Conservation (phyloP, 2,888 invertebrate genomes). For the Netelia melanura region DNA sequence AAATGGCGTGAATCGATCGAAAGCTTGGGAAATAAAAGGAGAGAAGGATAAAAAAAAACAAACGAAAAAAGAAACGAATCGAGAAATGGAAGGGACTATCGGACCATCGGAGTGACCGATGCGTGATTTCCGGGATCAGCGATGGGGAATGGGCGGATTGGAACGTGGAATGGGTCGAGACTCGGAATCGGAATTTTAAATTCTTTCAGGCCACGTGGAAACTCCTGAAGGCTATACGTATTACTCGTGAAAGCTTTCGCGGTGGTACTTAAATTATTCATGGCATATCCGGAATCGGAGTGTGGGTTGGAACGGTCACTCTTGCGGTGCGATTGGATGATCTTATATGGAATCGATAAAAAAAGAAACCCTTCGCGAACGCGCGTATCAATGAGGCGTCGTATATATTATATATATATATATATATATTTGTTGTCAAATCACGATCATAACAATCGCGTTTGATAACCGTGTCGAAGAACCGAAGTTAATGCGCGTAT, state of each 20-base stretch:
- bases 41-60: conserved; percentile 6
- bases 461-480: no score
- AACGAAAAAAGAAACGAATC: conserved; percentile 17
- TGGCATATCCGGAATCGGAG: conserved; percentile 62
- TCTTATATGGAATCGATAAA: conserved; percentile 39
- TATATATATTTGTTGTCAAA: no score
- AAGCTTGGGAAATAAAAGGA: conserved; percentile 13
- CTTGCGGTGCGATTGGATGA: conserved; percentile 38
- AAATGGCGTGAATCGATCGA: conserved; percentile 51
- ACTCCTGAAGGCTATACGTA: conserved; percentile 68
- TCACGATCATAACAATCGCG: no score
- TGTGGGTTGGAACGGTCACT: conserved; percentile 27
- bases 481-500: not conserved
- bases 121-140: conserved; percentile 59
- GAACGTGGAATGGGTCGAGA: conserved; percentile 63
- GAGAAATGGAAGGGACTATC: conserved; percentile 18
- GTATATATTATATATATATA: not conserved
- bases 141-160: conserved; percentile 4
- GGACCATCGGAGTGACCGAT: conserved; percentile 54
- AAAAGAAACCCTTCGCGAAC: not conserved
- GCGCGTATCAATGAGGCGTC: no score
- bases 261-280: conserved; percentile 79
- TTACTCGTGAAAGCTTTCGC: conserved; percentile 80
- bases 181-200: conserved; percentile 81
- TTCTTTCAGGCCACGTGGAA: conserved; percentile 57